These are phyloP conservation scores for Meghimatium bilineatum DNA, from an alignment of 2,888 invertebrate species.

Conservation along the genomic window DNA sequence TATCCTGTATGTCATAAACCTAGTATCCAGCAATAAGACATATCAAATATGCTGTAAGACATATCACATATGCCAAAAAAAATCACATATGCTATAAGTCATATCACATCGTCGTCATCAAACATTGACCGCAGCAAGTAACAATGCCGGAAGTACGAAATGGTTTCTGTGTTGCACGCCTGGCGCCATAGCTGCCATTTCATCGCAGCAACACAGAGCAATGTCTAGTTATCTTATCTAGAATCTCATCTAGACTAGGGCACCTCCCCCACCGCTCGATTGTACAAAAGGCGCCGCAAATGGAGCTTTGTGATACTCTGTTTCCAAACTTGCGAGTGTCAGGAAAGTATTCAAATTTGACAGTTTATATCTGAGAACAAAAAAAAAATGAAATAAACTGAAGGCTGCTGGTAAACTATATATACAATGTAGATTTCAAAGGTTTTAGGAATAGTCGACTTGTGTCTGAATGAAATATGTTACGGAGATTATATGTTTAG, in stretches of 20 bases:
- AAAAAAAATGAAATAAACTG: too few species aligned
- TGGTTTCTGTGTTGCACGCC: slow-evolving; percentile 25
- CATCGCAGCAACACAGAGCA: background rate
- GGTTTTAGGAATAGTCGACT: too few species aligned
- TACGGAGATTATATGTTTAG: too few species aligned
- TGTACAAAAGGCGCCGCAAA: background rate
- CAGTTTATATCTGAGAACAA: background rate
- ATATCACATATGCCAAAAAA: slow-evolving; percentile 6
- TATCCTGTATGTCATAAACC: too few species aligned
- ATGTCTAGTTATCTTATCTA: slow-evolving; percentile 16
- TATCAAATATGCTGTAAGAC: too few species aligned
- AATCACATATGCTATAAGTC: too few species aligned
- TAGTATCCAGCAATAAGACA: too few species aligned
- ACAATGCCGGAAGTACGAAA: slow-evolving; percentile 26
- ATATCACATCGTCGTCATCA: background rate
- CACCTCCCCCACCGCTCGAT: background rate
- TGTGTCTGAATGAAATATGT: too few species aligned
- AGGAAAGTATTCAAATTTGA: background rate
- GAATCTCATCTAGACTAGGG: slow-evolving; percentile 26
- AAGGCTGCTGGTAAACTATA: too few species aligned
- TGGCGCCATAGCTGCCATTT: slow-evolving; percentile 36
- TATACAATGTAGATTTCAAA: too few species aligned
- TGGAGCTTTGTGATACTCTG: background rate
- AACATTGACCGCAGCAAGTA: background rate
- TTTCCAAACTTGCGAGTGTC: background rate